Base-by-base conservation (phyloP, 1,140 invertebrate species). In the Meteorus sp. region DNA sequence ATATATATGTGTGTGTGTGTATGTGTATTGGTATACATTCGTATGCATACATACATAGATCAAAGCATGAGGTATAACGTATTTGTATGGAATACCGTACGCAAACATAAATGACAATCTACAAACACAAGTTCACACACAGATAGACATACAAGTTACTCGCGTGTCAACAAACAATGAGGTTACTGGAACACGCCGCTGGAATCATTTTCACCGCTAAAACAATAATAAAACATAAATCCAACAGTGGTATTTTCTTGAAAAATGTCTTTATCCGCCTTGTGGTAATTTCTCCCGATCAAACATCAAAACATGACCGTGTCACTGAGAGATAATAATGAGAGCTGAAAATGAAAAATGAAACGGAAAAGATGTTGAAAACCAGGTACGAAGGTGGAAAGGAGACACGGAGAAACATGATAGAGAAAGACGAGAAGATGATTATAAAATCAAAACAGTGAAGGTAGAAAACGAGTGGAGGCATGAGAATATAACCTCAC, bases 151-250 rank as follows among this genome's bases (percentile, higher is more conserved):
- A 19, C 17, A 15, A n/a, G 31, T 33, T 35, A 17, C 47, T 25
- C 6, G n/a, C 11, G 35, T 41, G 52, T 45, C 48, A 62, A 52
- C 58, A 50, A 67, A 59, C 69, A 70, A 72, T 57, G 63, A 70
- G 67, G 69, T 72, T 72, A 72, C 62, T 67, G 62, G 66, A 66
- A 69, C 63, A 41, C 62, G 48, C 51, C 62, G 53, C 48, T 61
- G 56, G 63, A 70, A 70, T 70, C 69, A 72, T 68, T 72, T 65
- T 41, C 58, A 25, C 8, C 59, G 29, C 13, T 2, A 37, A 25
- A 44, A 27, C n/a, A 25, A 48, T n/a, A 23, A n/a, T 25, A 43
- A 37, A 31, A 51, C 17, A 29, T 35, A 31, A 33, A 27, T 33
- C 20, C 33, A 29, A 8, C 13, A n/a, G 3, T 27, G 44, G 4